A percentile compares a stretch with the other conserved stretches of the same genome.
These are phyloP conservation scores for Erythrocebus patas DNA, from an alignment of 2,113 vertebrate genomes.

Conservation along the genomic window DNA sequence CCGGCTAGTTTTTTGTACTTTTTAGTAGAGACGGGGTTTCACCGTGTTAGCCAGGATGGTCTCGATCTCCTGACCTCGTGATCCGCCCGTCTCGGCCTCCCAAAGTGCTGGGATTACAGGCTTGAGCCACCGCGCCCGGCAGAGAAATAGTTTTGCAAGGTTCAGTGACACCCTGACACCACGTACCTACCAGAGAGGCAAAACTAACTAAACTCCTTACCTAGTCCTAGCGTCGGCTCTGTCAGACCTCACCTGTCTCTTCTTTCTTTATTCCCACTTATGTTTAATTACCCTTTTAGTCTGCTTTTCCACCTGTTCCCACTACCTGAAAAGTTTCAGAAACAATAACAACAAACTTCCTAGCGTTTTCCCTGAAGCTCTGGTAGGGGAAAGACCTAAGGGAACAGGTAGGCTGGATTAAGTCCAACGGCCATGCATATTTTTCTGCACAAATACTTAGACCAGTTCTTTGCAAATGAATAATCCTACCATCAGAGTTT, in stretches of 20 bases:
- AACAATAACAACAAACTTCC: not conserved
- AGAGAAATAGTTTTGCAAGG: not conserved
- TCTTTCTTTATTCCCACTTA: not conserved
- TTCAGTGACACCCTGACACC: not conserved
- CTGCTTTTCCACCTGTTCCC: not conserved
- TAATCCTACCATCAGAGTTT: not conserved
- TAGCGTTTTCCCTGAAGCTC: not conserved
- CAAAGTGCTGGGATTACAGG: too few relatives aligned
- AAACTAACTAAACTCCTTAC: not conserved
- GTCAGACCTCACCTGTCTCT: not conserved
- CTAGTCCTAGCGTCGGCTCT: not conserved
- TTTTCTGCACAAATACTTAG: not conserved
- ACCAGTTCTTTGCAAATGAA: not conserved
- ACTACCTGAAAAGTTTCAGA: not conserved
- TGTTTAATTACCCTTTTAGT: not conserved
- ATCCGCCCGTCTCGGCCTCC: too few relatives aligned
- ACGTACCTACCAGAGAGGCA: not conserved
- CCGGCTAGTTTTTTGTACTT: too few relatives aligned
- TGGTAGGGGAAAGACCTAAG: not conserved
- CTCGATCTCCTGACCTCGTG: too few relatives aligned
- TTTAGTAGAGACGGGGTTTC: too few relatives aligned
- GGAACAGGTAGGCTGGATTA: not conserved
- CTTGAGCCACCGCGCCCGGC: too few relatives aligned
- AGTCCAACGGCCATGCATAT: not conserved
- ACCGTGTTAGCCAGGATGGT: too few relatives aligned